phyloP scores from a whole-genome alignment of 2,113 vertebrate genomes.

The Ginglymostoma cirratum region DNA sequence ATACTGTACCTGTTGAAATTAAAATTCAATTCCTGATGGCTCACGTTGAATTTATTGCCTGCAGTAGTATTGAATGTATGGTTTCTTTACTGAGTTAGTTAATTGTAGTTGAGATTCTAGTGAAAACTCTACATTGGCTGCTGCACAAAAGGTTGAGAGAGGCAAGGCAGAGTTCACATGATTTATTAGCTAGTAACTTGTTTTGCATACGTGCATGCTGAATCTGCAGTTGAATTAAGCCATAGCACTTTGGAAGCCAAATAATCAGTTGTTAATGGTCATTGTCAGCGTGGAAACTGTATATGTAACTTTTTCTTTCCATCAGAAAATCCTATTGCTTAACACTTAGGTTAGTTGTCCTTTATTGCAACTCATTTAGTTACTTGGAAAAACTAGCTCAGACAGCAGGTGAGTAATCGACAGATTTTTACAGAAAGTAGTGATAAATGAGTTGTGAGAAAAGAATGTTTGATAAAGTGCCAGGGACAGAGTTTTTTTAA shows the following conservation, averaged over 20 bases:
- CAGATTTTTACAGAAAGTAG: not conserved
- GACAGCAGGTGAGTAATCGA: not conserved
- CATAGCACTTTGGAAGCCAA: not conserved
- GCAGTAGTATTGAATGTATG: not conserved
- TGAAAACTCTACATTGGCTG: not conserved
- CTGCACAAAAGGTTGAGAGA: too few species aligned
- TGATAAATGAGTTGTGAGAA: conserved; percentile 19
- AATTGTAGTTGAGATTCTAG: not conserved
- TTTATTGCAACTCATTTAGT: not conserved
- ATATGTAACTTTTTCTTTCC: not conserved
- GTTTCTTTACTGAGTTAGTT: not conserved
- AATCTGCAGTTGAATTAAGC: not conserved
- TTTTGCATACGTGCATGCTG: not conserved
- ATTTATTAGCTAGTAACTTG: not conserved
- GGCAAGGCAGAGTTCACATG: not conserved
- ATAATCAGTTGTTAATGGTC: not conserved
- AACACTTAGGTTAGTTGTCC: not conserved
- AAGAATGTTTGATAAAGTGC: not conserved
- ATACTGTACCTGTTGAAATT: not conserved
- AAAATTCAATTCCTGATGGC: not conserved
- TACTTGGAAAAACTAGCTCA: not conserved
- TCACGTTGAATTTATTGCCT: not conserved
- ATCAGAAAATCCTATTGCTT: not conserved
- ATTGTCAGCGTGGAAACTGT: not conserved
- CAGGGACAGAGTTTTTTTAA: not conserved